Evolutionary conservation across 2,113 vertebrate genomes (phyloP).

Genomic region (Tinamus guttatus): DNA sequence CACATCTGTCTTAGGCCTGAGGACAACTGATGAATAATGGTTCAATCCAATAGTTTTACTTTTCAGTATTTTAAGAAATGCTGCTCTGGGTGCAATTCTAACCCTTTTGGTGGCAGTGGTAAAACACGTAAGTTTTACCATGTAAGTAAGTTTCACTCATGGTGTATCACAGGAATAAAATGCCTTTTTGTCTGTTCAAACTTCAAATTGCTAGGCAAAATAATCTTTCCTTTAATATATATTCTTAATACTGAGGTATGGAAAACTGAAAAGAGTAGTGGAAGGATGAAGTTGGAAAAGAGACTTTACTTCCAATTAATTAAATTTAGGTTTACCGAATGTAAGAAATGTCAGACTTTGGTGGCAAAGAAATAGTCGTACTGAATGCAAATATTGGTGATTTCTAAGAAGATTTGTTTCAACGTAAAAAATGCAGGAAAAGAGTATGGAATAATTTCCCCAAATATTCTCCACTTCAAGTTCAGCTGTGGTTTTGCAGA

Average conservation of each 20-base stretch:
- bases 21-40: neutral
- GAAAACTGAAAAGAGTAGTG: neutral
- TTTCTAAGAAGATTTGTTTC: neutral
- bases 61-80: neutral
- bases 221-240: neutral
- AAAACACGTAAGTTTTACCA: neutral
- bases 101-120: neutral
- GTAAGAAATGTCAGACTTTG: neutral
- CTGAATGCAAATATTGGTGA: neutral
- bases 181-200: neutral
- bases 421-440: neutral
- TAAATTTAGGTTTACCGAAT: neutral
- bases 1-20: conserved; percentile 1
- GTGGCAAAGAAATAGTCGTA: neutral
- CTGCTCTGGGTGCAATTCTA: neutral
- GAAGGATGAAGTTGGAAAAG: neutral
- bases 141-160: neutral
- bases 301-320: neutral
- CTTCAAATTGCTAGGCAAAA: neutral
- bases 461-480: neutral
- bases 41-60: neutral
- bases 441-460: neutral
- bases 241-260: neutral
- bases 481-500: neutral
- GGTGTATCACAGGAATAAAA: neutral